phyloP scores from a whole-genome alignment of 2,888 invertebrate genomes.

The Andrena praecox region DNA sequence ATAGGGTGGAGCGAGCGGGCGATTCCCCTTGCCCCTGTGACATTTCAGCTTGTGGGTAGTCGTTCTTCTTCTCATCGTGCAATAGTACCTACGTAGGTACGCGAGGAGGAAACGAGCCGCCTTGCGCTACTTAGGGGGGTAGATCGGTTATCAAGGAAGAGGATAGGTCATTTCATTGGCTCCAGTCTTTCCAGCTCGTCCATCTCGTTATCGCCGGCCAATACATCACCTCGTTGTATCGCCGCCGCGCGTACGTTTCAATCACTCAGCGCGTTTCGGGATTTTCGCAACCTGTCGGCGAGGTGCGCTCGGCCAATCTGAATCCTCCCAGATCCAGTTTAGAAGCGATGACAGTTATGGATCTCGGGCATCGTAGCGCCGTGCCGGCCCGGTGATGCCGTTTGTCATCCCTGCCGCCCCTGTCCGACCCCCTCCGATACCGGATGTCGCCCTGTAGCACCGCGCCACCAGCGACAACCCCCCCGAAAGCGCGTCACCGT shows the following conservation, averaged over 20 bases:
- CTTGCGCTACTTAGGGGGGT: not conserved
- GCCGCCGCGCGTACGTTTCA: conserved; percentile 57
- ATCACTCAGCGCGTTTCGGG: conserved; percentile 67
- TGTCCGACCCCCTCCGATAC: conserved; percentile 14
- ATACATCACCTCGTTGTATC: conserved; percentile 57
- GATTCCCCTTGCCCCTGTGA: too few relatives aligned
- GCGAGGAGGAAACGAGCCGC: too few relatives aligned
- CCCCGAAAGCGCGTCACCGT: conserved; percentile 64
- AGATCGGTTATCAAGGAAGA: not conserved
- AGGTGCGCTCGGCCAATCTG: conserved; percentile 68
- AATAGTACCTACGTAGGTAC: too few relatives aligned
- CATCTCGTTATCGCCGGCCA: conserved; percentile 48
- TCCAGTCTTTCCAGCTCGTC: conserved; percentile 27
- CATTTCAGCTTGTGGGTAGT: too few relatives aligned
- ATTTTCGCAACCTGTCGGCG: conserved; percentile 71
- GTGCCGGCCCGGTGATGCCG: conserved; percentile 79
- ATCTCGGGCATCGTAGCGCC: conserved; percentile 78
- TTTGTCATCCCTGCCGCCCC: conserved; percentile 76
- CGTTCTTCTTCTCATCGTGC: too few relatives aligned
- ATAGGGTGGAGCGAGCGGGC: too few relatives aligned
- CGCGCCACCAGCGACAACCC: conserved; percentile 42
- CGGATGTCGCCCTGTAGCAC: conserved; percentile 49
- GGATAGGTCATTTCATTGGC: not conserved
- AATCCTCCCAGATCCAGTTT: conserved; percentile 78
- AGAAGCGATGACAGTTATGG: conserved; percentile 83